Percentiles rank a stretch among this genome's conserved stretches.
Evolutionary conservation across 2,113 vertebrate genomes (phyloP).

Genomic region (Trichechus manatus): DNA sequence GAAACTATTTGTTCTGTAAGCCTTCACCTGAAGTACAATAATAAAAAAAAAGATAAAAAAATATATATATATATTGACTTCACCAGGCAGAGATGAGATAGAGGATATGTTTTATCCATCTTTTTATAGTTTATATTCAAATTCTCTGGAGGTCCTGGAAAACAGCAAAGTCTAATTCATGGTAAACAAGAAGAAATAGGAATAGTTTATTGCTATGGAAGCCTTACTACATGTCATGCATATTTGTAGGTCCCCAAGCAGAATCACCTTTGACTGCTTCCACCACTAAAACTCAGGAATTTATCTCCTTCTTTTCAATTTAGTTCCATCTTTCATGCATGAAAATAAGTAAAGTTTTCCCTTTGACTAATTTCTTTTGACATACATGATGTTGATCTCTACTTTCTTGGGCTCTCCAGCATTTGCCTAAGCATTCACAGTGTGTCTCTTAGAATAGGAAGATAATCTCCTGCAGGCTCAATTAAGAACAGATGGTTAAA

Average conservation of each 20-base stretch:
- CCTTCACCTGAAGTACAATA: no score
- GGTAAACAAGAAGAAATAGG: conserved; percentile 44
- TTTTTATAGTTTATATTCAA: conserved; percentile 19
- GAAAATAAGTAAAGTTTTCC: conserved; percentile 8
- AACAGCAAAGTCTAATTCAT: conserved; percentile 15
- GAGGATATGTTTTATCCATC: not conserved
- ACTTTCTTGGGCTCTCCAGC: conserved; percentile 42
- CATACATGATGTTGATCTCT: conserved; percentile 7
- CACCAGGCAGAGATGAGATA: not conserved
- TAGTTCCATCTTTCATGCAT: conserved; percentile 15
- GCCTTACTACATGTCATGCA: not conserved
- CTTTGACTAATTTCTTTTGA: conserved; percentile 68
- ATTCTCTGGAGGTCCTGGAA: not conserved
- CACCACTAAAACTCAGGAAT: not conserved
- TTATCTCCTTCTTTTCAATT: conserved; percentile 40
- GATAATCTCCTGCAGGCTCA: conserved; percentile 65
- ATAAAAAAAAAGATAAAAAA: no score
- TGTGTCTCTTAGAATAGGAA: conserved; percentile 62
- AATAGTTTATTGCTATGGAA: conserved; percentile 19
- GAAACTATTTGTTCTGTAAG: no score
- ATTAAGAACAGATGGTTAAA: conserved; percentile 82
- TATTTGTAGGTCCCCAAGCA: not conserved
- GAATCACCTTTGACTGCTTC: conserved; percentile 39
- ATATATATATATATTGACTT: not conserved
- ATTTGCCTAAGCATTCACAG: conserved; percentile 62